phyloP scores from a whole-genome alignment of 2,797 vertebrate genomes.

The Rhabdophis nuchalis region DNA sequence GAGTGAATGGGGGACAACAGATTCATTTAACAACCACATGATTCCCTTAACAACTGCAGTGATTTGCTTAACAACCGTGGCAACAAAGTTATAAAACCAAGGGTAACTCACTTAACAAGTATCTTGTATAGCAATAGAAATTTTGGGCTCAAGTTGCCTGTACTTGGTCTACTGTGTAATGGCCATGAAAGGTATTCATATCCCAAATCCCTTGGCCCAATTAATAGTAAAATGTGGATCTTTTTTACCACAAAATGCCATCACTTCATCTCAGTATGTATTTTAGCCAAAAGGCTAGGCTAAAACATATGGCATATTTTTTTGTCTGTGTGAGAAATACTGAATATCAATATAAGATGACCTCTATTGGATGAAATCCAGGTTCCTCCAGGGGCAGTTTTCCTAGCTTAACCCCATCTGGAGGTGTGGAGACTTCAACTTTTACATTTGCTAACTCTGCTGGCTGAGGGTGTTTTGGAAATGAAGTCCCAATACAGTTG shows the following conservation, averaged over 20 bases:
- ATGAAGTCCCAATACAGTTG: background rate
- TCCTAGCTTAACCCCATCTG: background rate
- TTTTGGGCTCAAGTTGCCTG: background rate
- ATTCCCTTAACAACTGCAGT: too few species aligned
- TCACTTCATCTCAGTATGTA: background rate
- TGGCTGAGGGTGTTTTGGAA: background rate
- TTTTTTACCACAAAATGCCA: background rate
- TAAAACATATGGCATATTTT: background rate
- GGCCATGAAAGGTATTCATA: background rate
- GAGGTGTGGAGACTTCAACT: background rate
- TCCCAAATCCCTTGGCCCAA: background rate
- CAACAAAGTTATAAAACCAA: too few species aligned
- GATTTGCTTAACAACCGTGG: too few species aligned
- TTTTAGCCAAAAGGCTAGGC: background rate
- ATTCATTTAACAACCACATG: too few species aligned
- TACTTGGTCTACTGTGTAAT: background rate
- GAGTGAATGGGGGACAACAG: too few species aligned
- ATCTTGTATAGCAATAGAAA: too few species aligned
- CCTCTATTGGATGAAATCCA: background rate
- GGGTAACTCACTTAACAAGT: too few species aligned
- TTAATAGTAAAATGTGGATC: constrained; percentile 13
- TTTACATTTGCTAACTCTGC: background rate
- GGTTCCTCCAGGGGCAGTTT: background rate
- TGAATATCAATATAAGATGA: background rate
- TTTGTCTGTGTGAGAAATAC: background rate